phyloP scores from a whole-genome alignment of 2,888 invertebrate genomes.

The Napeogenes sylphis region DNA sequence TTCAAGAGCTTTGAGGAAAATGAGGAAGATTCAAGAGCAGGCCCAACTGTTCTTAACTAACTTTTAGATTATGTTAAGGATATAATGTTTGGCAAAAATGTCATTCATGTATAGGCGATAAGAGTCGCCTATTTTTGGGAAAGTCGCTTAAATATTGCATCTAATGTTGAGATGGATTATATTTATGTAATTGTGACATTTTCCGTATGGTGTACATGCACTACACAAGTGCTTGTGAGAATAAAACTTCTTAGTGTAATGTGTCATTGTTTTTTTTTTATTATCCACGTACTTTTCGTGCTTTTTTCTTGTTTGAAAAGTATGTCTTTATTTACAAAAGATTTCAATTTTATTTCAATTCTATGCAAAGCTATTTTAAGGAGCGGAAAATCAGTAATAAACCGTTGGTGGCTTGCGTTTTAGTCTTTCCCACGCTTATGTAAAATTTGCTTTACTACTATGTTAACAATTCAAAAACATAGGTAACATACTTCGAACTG shows the following conservation, averaged over 20 bases:
- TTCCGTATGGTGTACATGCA: constrained; percentile 60
- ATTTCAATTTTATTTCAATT: no score
- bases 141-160: constrained; percentile 25
- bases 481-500: no score
- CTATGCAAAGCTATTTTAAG: no score
- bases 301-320: constrained; percentile 7
- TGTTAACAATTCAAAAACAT: no score
- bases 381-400: no score
- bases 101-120: constrained; percentile 12
- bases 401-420: no score
- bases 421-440: no score
- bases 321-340: no score
- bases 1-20: constrained; percentile 51
- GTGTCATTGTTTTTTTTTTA: constrained; percentile 37
- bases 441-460: no score
- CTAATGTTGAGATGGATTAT: constrained; percentile 41
- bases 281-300: constrained; percentile 14
- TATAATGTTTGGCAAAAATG: constrained; percentile 12
- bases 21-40: constrained; percentile 51
- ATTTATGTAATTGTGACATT: constrained; percentile 51
- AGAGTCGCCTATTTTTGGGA: constrained; percentile 18
- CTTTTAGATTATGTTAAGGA: constrained; percentile 43
- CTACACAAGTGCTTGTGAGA: constrained; percentile 64
- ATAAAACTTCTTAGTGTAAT: constrained; percentile 71
- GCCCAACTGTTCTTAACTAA: constrained; percentile 57